Evolutionary conservation across 2,888 invertebrate species (phyloP), one percentile per base, ranked within the genome.

Genomic region (Dione vanillae): DNA sequence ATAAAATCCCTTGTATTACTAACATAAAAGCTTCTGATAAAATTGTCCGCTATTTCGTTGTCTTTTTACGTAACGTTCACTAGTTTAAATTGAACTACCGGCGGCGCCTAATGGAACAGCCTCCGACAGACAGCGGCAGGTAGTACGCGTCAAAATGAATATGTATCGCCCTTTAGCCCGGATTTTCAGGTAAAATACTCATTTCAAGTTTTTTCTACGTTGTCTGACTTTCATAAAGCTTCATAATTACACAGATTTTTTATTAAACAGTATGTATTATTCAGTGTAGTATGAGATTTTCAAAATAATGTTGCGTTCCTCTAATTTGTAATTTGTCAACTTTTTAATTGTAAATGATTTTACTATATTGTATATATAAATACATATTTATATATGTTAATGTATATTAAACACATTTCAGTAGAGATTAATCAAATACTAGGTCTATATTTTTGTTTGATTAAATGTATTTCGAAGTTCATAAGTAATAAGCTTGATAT

Each of bases 141-240:
- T 62, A 68, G 62, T 8, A 61, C 65, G 72, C 67, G 70, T 70
- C 70, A 70, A 67, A 73, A 73, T 70, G 67, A 73, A 73, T 68
- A 73, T 64, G 70, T 62, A 69, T 66, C 66, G 69, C 61, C 52
- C 72, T 72, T 69, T 51, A 66, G 65, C 62, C 56, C 66, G 72
- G 62, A 69, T 72, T 72, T 72, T 65, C 62, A 69, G 56, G 65
- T 68, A 62, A 68, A 68, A 68, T n/a, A n/a, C n/a, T n/a, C n/a
- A n/a, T n/a, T n/a, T n/a, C n/a, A n/a, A n/a, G 43, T 68, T 41
- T 43, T 68, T 52, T 66, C 47, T 67, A 43, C 20, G 43, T 8
- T 45, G 43, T 10, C 59, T 16, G 8, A 19, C 19, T 49, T 64
- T 49, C 35, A 49, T 64, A 49, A 37, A 49, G 40, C 16, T 37